Evolutionary conservation across 30 jellyfish, hydroid and myxozoan genomes (phyloP).

Genomic region (Hydractinia symbiolongicarpus): DNA sequence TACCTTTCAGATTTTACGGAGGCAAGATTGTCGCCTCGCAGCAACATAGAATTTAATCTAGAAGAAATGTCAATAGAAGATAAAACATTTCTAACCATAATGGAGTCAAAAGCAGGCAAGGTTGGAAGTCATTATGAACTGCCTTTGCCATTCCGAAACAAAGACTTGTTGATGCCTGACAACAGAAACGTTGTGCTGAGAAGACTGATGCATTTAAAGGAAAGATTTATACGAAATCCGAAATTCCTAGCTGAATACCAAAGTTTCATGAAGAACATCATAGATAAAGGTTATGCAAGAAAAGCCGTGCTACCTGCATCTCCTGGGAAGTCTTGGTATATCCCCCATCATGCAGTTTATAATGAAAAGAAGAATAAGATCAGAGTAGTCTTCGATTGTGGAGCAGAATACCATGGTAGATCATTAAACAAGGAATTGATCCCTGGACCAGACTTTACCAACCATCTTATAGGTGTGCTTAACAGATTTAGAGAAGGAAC

Average conservation of each 20-base stretch:
- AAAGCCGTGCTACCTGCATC: background rate
- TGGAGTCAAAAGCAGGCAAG: background rate
- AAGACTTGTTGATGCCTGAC: background rate
- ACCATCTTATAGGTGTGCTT: slow-evolving; percentile 14
- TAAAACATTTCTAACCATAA: background rate
- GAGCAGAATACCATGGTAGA: slow-evolving; percentile 48
- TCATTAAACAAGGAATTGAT: background rate
- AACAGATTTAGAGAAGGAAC: background rate
- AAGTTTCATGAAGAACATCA: slow-evolving; percentile 23
- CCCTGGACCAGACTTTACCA: slow-evolving; percentile 40
- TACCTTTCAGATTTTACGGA: background rate
- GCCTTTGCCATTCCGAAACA: background rate
- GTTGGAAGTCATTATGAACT: too few species aligned
- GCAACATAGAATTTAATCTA: background rate
- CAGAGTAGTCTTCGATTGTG: slow-evolving; percentile 44
- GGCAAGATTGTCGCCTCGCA: background rate
- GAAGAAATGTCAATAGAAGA: slow-evolving; percentile 11
- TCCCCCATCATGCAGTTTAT: slow-evolving; percentile 54
- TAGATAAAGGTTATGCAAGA: slow-evolving; percentile 5
- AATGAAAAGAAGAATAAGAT: slow-evolving; percentile 48
- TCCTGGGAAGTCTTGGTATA: slow-evolving; percentile 44
- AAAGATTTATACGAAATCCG: background rate
- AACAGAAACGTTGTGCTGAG: background rate
- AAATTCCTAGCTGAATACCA: background rate
- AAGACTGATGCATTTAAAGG: background rate